Evolutionary conservation across 1,140 invertebrate species (phyloP).

Genomic region (Phortica variegata): DNA sequence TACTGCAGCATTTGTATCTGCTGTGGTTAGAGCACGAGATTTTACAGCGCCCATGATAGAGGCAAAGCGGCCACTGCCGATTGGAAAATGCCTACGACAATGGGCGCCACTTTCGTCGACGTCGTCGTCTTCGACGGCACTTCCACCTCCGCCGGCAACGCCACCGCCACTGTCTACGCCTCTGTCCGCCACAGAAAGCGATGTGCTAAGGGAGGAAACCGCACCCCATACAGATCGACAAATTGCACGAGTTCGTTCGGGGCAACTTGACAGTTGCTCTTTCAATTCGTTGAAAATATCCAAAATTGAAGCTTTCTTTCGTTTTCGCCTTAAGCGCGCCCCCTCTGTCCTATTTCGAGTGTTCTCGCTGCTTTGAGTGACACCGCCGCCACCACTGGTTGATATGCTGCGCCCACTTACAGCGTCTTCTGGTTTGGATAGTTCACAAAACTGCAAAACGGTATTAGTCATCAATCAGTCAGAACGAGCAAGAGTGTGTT

Average conservation of each 20-base stretch:
- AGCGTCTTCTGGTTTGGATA: too few species aligned
- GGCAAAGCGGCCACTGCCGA: conserved; percentile 34
- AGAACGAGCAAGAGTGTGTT: too few species aligned
- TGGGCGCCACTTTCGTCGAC: conserved; percentile 11
- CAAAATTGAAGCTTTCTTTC: conserved; percentile 37
- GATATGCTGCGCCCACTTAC: too few species aligned
- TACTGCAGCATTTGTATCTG: conserved; percentile 34
- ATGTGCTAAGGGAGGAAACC: conserved; percentile 51
- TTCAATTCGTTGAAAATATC: conserved; percentile 52
- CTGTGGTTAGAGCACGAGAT: conserved; percentile 38
- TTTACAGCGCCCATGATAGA: conserved; percentile 54
- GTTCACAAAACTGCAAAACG: too few species aligned
- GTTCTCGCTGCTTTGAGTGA: too few species aligned
- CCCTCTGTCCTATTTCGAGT: too few species aligned
- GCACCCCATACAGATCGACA: conserved; percentile 55
- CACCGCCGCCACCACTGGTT: too few species aligned
- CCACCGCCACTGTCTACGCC: conserved; percentile 30
- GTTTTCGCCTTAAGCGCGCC: too few species aligned
- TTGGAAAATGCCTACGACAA: conserved; percentile 18
- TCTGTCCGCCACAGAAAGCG: conserved; percentile 32
- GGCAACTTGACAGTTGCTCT: conserved; percentile 57
- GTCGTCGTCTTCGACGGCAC: conserved; percentile 13
- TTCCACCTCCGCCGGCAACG: conserved; percentile 32
- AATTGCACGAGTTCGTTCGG: conserved; percentile 46
- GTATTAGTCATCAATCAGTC: too few species aligned